phyloP scores from a whole-genome alignment of 1,140 invertebrate genomes.

The Heliconius nattereri region DNA sequence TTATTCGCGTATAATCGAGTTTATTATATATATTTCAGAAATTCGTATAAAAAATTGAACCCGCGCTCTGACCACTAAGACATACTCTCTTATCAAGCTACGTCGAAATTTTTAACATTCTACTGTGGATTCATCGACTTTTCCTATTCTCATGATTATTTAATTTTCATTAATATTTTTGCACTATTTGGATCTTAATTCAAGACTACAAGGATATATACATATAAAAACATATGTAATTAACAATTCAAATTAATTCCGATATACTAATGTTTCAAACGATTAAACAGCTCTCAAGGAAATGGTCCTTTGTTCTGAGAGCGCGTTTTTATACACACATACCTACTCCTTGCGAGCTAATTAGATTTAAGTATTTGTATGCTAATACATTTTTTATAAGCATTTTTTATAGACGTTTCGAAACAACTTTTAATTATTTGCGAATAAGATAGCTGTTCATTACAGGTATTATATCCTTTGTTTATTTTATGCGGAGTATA shows the following conservation, averaged over 20 bases:
- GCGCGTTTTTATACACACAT: slow-evolving; percentile 51
- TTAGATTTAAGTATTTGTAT: slow-evolving; percentile 51
- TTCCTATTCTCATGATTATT: too few relatives aligned
- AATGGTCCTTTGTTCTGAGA: slow-evolving; percentile 55
- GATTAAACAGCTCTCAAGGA: slow-evolving; percentile 45
- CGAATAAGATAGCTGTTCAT: background rate
- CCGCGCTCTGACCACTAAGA: too few relatives aligned
- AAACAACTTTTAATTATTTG: slow-evolving; percentile 7
- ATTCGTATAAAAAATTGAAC: too few relatives aligned
- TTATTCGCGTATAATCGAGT: too few relatives aligned
- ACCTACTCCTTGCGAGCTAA: slow-evolving; percentile 43
- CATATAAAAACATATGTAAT: background rate
- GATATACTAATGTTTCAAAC: background rate
- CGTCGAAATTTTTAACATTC: too few relatives aligned
- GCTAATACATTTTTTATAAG: slow-evolving; percentile 49
- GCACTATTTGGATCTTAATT: too few relatives aligned
- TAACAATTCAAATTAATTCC: background rate
- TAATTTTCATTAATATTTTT: too few relatives aligned
- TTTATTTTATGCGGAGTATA: too few relatives aligned
- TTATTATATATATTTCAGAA: too few relatives aligned
- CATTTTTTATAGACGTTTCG: slow-evolving; percentile 13
- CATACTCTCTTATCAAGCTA: too few relatives aligned
- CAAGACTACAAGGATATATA: too few relatives aligned
- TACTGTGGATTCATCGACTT: too few relatives aligned
- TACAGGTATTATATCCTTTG: background rate